phyloP scores from a whole-genome alignment of 2,888 invertebrate genomes.

The Calliopum simillimum region DNA sequence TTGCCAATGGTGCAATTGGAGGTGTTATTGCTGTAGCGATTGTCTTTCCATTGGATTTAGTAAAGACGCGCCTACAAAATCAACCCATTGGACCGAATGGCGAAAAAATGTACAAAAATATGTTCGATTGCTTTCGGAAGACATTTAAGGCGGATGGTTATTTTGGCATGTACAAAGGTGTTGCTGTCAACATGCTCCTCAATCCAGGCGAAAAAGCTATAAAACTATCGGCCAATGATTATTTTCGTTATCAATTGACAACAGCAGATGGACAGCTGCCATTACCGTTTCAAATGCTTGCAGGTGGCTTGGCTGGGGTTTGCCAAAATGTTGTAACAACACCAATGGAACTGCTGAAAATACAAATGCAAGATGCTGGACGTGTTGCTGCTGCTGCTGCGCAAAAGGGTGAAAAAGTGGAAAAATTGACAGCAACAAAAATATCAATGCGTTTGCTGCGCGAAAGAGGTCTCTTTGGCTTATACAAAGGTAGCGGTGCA shows the following conservation, averaged over 20 bases:
- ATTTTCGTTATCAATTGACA: slow-evolving; percentile 86
- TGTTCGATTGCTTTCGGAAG: slow-evolving; percentile 95
- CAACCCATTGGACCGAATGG: slow-evolving; percentile 89
- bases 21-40: slow-evolving; percentile 96
- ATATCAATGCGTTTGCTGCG: slow-evolving; percentile 79
- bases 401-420: slow-evolving; percentile 73
- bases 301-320: slow-evolving; percentile 94
- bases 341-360: slow-evolving; percentile 98
- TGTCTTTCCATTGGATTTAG: slow-evolving; percentile 95
- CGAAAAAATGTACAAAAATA: slow-evolving; percentile 87
- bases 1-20: slow-evolving; percentile 96
- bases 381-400: slow-evolving; percentile 78
- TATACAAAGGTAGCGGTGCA: slow-evolving; percentile 93
- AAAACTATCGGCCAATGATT: slow-evolving; percentile 96
- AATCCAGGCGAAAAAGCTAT: slow-evolving; percentile 99
- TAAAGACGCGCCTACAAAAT: slow-evolving; percentile 96
- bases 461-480: slow-evolving; percentile 87
- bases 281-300: slow-evolving; percentile 84
- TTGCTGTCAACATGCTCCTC: slow-evolving; percentile 93
- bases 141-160: slow-evolving; percentile 93
- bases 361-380: slow-evolving; percentile 97
- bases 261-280: slow-evolving; percentile 78
- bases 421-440: slow-evolving; percentile 79
- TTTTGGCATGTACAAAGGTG: slow-evolving; percentile 97
- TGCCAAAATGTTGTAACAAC: slow-evolving; percentile 97